These are phyloP conservation scores for Coelogynopora nodosa DNA, from an alignment of 2,888 invertebrate species.

Conservation along the genomic window DNA sequence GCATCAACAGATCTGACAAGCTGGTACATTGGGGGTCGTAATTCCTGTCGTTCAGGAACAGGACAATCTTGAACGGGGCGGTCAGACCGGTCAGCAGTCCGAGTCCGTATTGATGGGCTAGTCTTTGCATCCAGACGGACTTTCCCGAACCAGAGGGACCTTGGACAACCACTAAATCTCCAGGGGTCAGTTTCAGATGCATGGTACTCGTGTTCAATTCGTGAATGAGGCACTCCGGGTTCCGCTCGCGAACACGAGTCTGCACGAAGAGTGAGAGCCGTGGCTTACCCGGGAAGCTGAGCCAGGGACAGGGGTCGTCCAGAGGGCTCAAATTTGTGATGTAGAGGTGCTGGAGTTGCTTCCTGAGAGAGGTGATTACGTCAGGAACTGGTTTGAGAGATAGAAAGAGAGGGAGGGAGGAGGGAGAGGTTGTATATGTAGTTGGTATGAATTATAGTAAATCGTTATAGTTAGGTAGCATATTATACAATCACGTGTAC, in stretches of 20 bases:
- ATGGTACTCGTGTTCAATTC: background rate
- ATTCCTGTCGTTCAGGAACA: too few species aligned
- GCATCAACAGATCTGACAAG: background rate
- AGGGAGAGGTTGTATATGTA: too few species aligned
- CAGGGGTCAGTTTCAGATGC: too few species aligned
- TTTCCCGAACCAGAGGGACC: background rate
- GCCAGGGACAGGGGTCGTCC: background rate
- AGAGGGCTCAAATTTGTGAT: background rate
- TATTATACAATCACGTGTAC: too few species aligned
- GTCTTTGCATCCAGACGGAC: background rate
- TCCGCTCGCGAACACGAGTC: background rate
- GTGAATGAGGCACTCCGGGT: background rate
- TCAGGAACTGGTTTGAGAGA: too few species aligned
- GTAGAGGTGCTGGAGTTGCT: too few species aligned
- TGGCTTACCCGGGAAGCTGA: slow-evolving; percentile 3
- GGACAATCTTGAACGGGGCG: background rate
- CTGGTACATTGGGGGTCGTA: too few species aligned
- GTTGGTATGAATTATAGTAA: too few species aligned
- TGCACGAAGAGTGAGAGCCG: background rate
- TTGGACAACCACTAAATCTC: background rate
- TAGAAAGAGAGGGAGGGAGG: too few species aligned
- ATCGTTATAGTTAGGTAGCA: too few species aligned
- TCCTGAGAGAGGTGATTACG: too few species aligned
- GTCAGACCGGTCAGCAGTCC: background rate
- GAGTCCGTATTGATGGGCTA: slow-evolving; percentile 1